A percentile compares a stretch with the other conserved stretches of the same genome.
phyloP scores from a whole-genome alignment of 2,113 vertebrate genomes.

The Hippocampus barbouri region DNA sequence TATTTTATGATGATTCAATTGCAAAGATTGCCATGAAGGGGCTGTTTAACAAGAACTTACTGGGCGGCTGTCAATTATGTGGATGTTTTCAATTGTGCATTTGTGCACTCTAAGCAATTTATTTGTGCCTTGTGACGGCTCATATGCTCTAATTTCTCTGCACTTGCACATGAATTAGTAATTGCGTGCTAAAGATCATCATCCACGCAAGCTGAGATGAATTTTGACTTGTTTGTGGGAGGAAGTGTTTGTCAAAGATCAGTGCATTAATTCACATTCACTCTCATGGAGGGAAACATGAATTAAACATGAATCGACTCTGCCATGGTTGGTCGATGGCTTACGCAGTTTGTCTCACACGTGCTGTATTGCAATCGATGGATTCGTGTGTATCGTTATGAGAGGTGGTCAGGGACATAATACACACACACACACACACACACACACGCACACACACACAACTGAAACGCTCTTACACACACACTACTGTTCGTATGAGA shows the following conservation, averaged over 20 bases:
- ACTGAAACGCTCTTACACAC: not conserved
- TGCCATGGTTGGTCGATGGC: not conserved
- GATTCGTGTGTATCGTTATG: conserved; percentile 27
- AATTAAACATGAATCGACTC: not conserved
- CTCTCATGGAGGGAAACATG: not conserved
- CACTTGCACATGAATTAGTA: not conserved
- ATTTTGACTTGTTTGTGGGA: not conserved
- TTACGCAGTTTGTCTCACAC: not conserved
- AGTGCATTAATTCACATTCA: not conserved
- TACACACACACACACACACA: not conserved
- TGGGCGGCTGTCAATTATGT: not conserved
- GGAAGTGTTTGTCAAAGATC: conserved; percentile 1
- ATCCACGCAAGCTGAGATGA: not conserved
- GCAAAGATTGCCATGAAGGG: not conserved
- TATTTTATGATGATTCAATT: not conserved
- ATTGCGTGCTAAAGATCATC: not conserved
- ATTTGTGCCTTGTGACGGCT: not conserved
- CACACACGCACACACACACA: not conserved
- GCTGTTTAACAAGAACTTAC: not conserved
- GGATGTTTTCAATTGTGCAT: not conserved
- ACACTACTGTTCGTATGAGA: not conserved
- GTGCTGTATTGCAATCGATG: conserved; percentile 8
- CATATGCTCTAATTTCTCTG: not conserved
- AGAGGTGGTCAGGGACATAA: conserved; percentile 2
- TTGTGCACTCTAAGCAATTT: not conserved